These are phyloP conservation scores for Clarias laeviceps DNA, from an alignment of 2,797 vertebrate species.

Conservation along the genomic window DNA sequence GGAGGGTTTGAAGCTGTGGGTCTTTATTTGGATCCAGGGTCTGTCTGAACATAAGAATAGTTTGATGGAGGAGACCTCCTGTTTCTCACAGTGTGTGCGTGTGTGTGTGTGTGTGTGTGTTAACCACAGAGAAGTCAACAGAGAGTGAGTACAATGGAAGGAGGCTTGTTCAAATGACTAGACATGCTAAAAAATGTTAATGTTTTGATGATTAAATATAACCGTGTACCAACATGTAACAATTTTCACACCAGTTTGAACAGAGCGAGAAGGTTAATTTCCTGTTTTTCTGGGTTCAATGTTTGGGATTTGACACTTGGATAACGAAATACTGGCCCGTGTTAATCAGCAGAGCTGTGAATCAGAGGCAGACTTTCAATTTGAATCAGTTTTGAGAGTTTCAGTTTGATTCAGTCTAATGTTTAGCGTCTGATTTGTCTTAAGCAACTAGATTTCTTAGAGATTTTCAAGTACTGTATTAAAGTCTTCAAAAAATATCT, in stretches of 20 bases:
- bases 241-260: neutral
- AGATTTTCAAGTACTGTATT: too few species aligned
- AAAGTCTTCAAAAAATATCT: too few species aligned
- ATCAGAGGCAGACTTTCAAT: too few species aligned
- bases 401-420: too few species aligned
- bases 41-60: conserved; percentile 55
- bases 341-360: neutral
- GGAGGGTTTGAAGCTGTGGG: conserved; percentile 53
- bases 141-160: neutral
- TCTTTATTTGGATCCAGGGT: conserved; percentile 72
- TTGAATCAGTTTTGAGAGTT: too few species aligned
- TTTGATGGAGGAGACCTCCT: conserved; percentile 63
- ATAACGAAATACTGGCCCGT: neutral
- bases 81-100: conserved; percentile 51
- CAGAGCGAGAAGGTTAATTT: neutral
- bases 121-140: neutral
- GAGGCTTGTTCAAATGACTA: neutral
- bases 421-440: too few species aligned
- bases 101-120: conserved; percentile 4
- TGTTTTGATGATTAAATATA: neutral
- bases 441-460: too few species aligned
- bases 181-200: neutral
- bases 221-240: neutral
- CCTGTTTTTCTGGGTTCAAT: neutral
- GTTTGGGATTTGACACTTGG: neutral